These are phyloP conservation scores for Hoplias malabaricus DNA, from an alignment of 2,113 vertebrate species.

Conservation along the genomic window DNA sequence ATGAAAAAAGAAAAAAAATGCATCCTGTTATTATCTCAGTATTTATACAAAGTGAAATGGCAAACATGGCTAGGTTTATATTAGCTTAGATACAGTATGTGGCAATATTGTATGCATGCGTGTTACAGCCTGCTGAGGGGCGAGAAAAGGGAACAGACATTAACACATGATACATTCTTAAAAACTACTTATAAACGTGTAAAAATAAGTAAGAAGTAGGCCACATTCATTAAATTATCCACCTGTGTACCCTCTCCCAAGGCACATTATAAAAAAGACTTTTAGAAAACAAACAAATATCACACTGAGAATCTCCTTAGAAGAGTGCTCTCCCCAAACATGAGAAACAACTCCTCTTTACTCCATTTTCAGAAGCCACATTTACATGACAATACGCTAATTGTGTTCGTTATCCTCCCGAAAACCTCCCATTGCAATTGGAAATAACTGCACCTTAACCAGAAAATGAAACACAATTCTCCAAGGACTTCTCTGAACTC, in stretches of 20 bases:
- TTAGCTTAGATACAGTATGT: no score
- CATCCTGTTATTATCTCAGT: no score
- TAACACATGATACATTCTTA: background rate
- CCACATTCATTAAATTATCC: background rate
- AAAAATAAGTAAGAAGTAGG: background rate
- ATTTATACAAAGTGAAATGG: no score
- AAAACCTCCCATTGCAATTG: background rate
- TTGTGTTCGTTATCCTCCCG: background rate
- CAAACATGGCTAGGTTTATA: no score
- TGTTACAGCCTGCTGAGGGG: no score
- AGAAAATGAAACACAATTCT: background rate
- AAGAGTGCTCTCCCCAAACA: background rate
- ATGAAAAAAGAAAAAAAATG: no score
- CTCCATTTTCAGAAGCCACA: background rate
- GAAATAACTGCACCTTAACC: background rate
- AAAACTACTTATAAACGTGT: background rate
- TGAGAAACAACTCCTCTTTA: background rate
- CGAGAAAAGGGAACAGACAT: no score
- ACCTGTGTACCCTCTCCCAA: background rate
- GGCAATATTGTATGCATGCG: no score
- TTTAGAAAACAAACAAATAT: slow-evolving; percentile 7
- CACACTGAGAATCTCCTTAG: slow-evolving; percentile 8
- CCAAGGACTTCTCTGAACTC: background rate
- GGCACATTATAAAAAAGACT: background rate
- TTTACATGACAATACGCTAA: background rate